Conservation (phyloP, 1,140 invertebrate genomes). For the Lethrus apterus region DNA sequence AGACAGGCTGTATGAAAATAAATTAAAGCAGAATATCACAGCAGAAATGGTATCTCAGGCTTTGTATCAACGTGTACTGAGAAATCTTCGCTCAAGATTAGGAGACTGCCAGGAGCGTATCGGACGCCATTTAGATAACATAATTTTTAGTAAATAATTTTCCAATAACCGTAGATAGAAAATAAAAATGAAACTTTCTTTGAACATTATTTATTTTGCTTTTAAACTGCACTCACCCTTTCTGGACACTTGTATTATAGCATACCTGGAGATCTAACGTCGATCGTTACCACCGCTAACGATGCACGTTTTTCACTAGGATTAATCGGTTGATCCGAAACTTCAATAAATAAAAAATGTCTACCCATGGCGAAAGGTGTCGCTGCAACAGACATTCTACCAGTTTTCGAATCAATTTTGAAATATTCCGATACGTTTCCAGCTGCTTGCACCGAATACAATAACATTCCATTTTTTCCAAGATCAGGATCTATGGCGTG, state of each 20-base stretch:
- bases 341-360: conserved; percentile 74
- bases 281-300: conserved; percentile 72
- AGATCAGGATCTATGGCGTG: conserved; percentile 74
- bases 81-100: conserved; percentile 10
- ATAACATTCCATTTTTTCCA: conserved; percentile 70
- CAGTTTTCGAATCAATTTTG: conserved; percentile 61
- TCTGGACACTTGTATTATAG: conserved; percentile 1
- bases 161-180: conserved; percentile 9
- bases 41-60: no score
- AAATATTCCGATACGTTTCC: conserved; percentile 57
- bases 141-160: conserved; percentile 5
- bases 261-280: conserved; percentile 45
- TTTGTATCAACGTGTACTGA: no score
- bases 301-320: conserved; percentile 73
- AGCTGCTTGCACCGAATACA: conserved; percentile 66
- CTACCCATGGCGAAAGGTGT: conserved; percentile 56
- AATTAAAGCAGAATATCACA: no score
- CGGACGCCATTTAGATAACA: conserved; percentile 9
- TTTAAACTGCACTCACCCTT: not conserved
- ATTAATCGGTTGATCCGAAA: conserved; percentile 71
- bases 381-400: conserved; percentile 62
- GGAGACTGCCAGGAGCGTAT: conserved; percentile 10
- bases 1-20: not conserved
- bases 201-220: not conserved
- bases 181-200: conserved; percentile 1